phyloP scores from a whole-genome alignment of 37 sponge, comb jelly and placozoan species.

The Halichondria panicea region DNA sequence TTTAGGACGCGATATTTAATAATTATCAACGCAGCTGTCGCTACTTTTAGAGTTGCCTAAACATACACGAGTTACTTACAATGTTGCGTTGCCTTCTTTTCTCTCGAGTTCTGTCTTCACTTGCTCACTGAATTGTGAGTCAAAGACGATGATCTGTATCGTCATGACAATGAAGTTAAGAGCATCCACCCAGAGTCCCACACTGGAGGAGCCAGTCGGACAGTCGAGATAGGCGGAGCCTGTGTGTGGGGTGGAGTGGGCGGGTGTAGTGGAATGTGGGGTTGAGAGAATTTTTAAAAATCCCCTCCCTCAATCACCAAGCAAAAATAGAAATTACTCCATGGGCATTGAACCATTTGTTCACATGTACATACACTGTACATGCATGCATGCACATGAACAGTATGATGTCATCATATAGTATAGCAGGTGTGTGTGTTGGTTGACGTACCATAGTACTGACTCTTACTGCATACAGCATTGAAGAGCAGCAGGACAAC shows the following conservation, averaged over 20 bases:
- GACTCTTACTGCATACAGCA: constrained; percentile 33
- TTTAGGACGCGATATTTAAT: too few relatives aligned
- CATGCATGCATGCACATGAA: constrained; percentile 9
- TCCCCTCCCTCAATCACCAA: neutral
- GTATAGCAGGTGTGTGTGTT: neutral
- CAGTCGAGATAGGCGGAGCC: neutral
- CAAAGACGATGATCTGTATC: constrained; percentile 64
- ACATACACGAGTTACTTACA: constrained; percentile 23
- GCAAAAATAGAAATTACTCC: neutral
- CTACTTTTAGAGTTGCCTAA: too few relatives aligned
- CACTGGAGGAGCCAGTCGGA: neutral
- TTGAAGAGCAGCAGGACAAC: constrained; percentile 29
- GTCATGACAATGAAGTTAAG: constrained; percentile 65
- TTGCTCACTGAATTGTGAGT: constrained; percentile 29
- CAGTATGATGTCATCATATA: neutral
- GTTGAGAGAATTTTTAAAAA: too few relatives aligned
- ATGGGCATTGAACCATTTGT: neutral
- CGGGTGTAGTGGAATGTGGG: neutral
- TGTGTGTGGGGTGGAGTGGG: neutral
- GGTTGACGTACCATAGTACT: constrained; percentile 42
- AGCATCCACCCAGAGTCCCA: constrained; percentile 73
- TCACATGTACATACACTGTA: neutral
- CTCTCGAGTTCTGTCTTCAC: constrained; percentile 13
- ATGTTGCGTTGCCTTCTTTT: constrained; percentile 13
- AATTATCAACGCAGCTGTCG: too few relatives aligned